Conservation (phyloP, 2,888 invertebrate species). For the Eupelmus urozonus region DNA sequence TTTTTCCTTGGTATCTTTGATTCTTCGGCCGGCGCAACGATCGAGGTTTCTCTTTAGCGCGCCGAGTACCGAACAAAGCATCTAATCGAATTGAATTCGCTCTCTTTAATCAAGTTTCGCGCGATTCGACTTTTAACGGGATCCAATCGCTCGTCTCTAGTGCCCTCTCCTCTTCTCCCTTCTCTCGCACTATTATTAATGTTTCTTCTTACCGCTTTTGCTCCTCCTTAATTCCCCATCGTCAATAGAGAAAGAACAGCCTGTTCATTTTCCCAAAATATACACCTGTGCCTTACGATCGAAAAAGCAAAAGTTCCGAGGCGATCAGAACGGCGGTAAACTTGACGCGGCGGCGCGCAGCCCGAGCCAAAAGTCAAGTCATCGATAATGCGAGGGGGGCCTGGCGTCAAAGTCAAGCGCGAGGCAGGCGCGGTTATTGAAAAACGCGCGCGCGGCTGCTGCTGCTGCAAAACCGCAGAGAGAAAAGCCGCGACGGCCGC, state of each 20-base stretch:
- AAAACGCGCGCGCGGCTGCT: conserved; percentile 8
- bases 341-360: background rate
- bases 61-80: conserved; percentile 34
- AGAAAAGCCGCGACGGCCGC: background rate
- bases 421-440: conserved; percentile 11
- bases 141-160: conserved; percentile 32
- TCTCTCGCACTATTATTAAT: background rate
- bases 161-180: no score
- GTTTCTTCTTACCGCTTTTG: background rate
- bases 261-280: no score
- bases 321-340: no score
- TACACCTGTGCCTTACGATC: no score
- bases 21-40: background rate
- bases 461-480: background rate
- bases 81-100: conserved; percentile 49
- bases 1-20: conserved; percentile 15
- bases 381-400: conserved; percentile 44
- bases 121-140: conserved; percentile 20
- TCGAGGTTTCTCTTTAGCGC: conserved; percentile 4
- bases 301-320: no score
- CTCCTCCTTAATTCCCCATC: no score
- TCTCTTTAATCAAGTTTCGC: conserved; percentile 47
- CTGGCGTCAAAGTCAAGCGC: conserved; percentile 14
- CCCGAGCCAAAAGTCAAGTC: conserved; percentile 24
- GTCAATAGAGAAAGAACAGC: no score